These are phyloP conservation scores for Allacma fusca DNA, from an alignment of 2,888 invertebrate genomes.

Conservation along the genomic window DNA sequence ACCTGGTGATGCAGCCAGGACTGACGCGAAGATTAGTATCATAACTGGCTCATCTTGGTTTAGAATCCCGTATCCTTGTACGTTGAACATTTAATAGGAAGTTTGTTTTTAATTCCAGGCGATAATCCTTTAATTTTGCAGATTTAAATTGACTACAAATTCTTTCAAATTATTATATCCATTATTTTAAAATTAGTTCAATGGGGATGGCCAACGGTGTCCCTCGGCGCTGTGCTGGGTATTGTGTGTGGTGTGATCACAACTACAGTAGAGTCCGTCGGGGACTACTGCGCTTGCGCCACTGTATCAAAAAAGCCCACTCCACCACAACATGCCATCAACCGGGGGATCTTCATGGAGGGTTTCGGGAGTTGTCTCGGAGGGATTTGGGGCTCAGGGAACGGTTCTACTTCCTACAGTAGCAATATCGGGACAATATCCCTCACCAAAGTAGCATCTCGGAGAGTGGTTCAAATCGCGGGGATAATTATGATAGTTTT, in stretches of 20 bases:
- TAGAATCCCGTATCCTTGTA: conserved; percentile 81
- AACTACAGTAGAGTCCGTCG: conserved; percentile 73
- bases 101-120: no score
- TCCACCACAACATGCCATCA: conserved; percentile 86
- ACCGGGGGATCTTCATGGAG: conserved; percentile 84
- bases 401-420: conserved; percentile 88
- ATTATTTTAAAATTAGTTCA: no score
- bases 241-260: conserved; percentile 81
- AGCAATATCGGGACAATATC: conserved; percentile 91
- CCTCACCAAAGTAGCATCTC: conserved; percentile 83
- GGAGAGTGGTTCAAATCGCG: conserved; percentile 80
- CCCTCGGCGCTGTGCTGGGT: conserved; percentile 74
- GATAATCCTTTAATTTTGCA: no score
- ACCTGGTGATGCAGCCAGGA: conserved; percentile 74
- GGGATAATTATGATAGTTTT: conserved; percentile 77
- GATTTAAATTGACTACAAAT: no score
- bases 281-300: conserved; percentile 91
- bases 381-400: conserved; percentile 85
- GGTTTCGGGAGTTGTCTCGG: conserved; percentile 85
- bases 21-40: conserved; percentile 76
- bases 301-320: conserved; percentile 69
- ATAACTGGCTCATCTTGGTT: conserved; percentile 81
- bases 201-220: conserved; percentile 79
- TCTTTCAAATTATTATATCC: no score
- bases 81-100: no score